Evolutionary conservation across 2,113 vertebrate genomes (phyloP).

Genomic region (Lipotes vexillifer): DNA sequence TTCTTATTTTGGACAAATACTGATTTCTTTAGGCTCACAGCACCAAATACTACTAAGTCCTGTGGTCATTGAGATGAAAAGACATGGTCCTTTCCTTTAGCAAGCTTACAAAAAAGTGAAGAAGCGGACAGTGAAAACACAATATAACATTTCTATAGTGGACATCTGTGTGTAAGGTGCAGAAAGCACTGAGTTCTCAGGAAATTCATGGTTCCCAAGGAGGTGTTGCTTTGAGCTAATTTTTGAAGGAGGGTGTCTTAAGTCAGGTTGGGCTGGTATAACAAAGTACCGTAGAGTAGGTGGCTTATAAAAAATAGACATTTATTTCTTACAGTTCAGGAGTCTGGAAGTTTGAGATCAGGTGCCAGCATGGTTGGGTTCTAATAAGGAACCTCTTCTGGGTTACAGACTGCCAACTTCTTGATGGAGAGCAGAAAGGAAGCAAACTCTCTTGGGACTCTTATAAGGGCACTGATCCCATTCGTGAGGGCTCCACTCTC

Average conservation of each 20-base stretch:
- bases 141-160: not conserved
- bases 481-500: not conserved
- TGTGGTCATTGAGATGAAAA: not conserved
- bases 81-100: not conserved
- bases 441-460: not conserved
- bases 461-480: not conserved
- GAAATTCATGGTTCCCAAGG: not conserved
- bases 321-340: not conserved
- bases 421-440: not conserved
- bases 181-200: not conserved
- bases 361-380: not conserved
- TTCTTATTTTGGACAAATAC: not conserved
- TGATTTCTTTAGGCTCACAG: not conserved
- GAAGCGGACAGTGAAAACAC: not conserved
- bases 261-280: not conserved
- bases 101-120: not conserved
- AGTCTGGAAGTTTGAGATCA: not conserved
- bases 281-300: not conserved
- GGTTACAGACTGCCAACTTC: not conserved
- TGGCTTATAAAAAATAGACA: not conserved
- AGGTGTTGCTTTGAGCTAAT: not conserved
- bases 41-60: not conserved
- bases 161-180: not conserved
- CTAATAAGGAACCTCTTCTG: not conserved
- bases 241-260: not conserved